Conservation (phyloP, 2,113 vertebrate genomes). For the Elephantulus edwardii region DNA sequence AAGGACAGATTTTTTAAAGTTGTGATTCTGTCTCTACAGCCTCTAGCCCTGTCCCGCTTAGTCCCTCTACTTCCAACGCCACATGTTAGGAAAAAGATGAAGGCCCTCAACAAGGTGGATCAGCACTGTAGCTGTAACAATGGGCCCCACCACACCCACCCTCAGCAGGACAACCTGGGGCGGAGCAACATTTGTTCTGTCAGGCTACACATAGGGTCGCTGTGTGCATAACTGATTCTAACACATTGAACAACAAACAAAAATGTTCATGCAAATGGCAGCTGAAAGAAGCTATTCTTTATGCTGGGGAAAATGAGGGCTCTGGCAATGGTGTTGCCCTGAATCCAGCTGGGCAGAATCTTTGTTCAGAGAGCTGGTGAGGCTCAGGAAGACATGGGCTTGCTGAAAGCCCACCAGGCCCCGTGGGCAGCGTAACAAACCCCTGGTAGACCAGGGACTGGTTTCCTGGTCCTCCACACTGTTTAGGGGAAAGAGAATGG, state of each 20-base stretch:
- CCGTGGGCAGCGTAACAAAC: fast-evolving
- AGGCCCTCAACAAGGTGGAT: no score
- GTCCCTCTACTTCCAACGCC: no score
- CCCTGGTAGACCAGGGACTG: not conserved
- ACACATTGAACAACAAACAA: no score
- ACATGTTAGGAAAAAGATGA: no score
- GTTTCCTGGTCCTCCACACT: not conserved
- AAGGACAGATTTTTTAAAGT: not conserved
- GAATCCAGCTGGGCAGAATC: fast-evolving
- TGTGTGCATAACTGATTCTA: no score
- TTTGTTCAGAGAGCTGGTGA: fast-evolving
- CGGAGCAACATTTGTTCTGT: no score
- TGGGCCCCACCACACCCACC: no score
- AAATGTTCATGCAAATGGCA: not conserved
- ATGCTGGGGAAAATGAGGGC: not conserved
- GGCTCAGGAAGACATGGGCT: fast-evolving
- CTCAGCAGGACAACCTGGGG: no score
- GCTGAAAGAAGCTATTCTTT: not conserved
- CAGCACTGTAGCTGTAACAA: no score
- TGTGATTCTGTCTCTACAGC: not conserved
- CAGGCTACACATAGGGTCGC: no score
- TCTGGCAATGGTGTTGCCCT: fast-evolving
- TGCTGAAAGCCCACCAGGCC: not conserved
- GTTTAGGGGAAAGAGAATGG: not conserved
- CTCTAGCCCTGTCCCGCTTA: not conserved